Conservation (phyloP, 2,888 invertebrate genomes). For the Drosophila ezoana region DNA sequence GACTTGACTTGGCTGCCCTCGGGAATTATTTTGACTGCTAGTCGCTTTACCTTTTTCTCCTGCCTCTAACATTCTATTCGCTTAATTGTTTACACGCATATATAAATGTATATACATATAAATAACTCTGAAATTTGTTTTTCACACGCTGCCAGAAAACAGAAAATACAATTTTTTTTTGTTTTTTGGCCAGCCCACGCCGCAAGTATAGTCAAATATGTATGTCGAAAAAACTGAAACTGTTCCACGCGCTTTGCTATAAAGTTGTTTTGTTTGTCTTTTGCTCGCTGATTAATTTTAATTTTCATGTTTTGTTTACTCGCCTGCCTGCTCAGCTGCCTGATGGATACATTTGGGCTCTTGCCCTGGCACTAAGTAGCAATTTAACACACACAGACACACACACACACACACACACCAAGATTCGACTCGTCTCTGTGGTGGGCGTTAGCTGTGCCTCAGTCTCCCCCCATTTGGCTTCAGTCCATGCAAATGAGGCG, state of each 20-base stretch:
- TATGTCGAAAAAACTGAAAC: conserved; percentile 20
- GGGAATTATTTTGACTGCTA: conserved; percentile 24
- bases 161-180: conserved; percentile 1
- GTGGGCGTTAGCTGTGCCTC: conserved; percentile 40
- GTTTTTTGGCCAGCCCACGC: conserved; percentile 37
- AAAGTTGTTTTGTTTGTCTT: conserved; percentile 56
- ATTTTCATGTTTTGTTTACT: conserved; percentile 58
- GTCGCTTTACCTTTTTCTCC: conserved; percentile 14
- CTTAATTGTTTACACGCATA: conserved; percentile 65
- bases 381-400: conserved; percentile 48
- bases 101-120: conserved; percentile 18
- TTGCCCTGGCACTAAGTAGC: conserved; percentile 67
- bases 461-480: conserved; percentile 1
- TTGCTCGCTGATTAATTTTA: conserved; percentile 63
- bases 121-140: conserved; percentile 50
- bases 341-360: conserved; percentile 61
- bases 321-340: conserved; percentile 19
- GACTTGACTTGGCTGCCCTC: conserved; percentile 57
- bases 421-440: conserved; percentile 19
- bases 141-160: conserved; percentile 66
- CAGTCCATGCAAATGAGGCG: conserved; percentile 39
- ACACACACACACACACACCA: conserved; percentile 3
- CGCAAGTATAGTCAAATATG: conserved; percentile 10
- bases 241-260: conserved; percentile 42
- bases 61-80: conserved; percentile 41